These are phyloP conservation scores for Vicugna pacos DNA, from an alignment of 2,113 vertebrate genomes.

Conservation along the genomic window DNA sequence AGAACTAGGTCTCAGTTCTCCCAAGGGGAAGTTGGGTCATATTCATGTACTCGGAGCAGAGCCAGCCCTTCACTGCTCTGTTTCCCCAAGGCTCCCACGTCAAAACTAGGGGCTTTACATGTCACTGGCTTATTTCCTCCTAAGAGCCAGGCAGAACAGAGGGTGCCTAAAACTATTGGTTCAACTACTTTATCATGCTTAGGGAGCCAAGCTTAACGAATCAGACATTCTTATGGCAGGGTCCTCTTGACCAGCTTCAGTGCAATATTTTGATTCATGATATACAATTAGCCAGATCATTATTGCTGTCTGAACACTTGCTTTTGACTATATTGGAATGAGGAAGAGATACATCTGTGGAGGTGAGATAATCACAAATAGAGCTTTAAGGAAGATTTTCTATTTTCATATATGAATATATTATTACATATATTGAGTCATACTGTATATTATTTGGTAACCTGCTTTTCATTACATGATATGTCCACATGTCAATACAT, in stretches of 20 bases:
- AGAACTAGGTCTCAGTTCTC: background rate
- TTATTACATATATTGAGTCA: background rate
- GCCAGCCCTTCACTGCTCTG: background rate
- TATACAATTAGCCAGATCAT: background rate
- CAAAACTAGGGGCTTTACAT: background rate
- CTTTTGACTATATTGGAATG: background rate
- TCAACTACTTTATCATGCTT: background rate
- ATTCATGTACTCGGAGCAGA: background rate
- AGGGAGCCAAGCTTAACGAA: slow-evolving; percentile 14
- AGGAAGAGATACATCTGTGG: background rate
- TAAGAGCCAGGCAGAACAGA: background rate
- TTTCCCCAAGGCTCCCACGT: background rate
- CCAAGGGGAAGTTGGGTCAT: background rate
- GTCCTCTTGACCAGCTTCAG: background rate
- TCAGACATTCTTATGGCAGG: background rate
- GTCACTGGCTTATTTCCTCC: background rate
- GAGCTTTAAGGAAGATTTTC: background rate
- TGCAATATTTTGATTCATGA: slow-evolving; percentile 9
- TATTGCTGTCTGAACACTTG: background rate
- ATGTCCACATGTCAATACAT: background rate
- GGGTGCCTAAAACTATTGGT: background rate
- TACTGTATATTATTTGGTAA: slow-evolving; percentile 5
- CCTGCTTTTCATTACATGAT: slow-evolving; percentile 28
- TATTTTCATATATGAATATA: background rate
- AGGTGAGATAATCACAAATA: background rate